Conservation (phyloP, 1,140 invertebrate genomes). For the Cryptotermes secundus region DNA sequence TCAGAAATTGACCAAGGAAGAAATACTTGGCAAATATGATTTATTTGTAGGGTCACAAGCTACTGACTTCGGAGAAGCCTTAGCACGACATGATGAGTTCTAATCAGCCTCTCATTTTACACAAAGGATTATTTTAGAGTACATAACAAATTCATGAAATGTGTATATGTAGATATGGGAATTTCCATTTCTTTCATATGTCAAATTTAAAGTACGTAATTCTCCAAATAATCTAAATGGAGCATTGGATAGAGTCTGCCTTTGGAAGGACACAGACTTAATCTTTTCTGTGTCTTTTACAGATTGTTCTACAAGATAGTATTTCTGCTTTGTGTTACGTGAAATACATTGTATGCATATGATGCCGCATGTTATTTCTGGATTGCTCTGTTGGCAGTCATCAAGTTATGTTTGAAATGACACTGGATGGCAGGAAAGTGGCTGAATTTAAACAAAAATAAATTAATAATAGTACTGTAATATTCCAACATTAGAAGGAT, state of each 20-base stretch:
- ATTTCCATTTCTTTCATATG: neutral
- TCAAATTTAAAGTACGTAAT: neutral
- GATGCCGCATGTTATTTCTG: too few relatives aligned
- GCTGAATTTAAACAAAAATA: too few relatives aligned
- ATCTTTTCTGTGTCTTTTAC: too few relatives aligned
- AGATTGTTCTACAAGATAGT: too few relatives aligned
- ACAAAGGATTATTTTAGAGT: neutral
- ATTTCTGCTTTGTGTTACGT: too few relatives aligned
- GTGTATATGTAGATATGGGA: neutral
- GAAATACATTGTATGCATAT: too few relatives aligned
- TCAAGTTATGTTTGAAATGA: too few relatives aligned
- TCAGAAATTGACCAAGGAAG: conserved; percentile 84
- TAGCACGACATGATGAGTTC: conserved; percentile 93
- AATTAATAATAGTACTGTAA: too few relatives aligned
- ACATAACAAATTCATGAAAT: neutral
- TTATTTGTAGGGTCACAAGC: conserved; percentile 98
- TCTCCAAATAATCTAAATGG: neutral
- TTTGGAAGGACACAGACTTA: neutral
- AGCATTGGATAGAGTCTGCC: neutral
- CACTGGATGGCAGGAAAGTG: too few relatives aligned
- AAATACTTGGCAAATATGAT: conserved; percentile 95
- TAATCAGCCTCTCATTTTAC: conserved; percentile 50
- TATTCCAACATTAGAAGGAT: too few relatives aligned
- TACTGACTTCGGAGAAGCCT: conserved; percentile 96
- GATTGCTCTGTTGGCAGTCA: too few relatives aligned